These are phyloP conservation scores for Stictocephala bisonia DNA, from an alignment of 2,888 invertebrate genomes.

Conservation along the genomic window DNA sequence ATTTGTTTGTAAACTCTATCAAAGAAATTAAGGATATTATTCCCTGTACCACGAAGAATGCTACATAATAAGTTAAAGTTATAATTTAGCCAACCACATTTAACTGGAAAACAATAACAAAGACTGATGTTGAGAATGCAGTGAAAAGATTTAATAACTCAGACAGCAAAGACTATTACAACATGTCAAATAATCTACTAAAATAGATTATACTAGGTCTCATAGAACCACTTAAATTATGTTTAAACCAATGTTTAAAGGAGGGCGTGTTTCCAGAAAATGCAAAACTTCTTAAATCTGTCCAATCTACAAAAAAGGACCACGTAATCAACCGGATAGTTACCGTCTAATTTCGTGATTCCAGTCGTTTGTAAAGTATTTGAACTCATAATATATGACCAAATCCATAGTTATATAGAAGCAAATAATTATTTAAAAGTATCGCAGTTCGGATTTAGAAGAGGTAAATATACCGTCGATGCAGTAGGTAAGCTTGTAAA, in stretches of 20 bases:
- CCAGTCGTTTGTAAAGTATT: background rate
- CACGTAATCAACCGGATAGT: background rate
- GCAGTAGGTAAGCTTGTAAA: background rate
- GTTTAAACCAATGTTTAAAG: background rate
- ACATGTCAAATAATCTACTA: background rate
- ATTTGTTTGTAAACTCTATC: too few relatives aligned
- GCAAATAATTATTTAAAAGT: background rate
- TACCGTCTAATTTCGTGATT: too few relatives aligned
- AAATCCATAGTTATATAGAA: background rate
- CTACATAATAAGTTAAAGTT: too few relatives aligned
- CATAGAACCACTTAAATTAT: background rate
- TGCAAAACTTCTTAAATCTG: background rate
- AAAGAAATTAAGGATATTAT: too few relatives aligned
- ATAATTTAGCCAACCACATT: too few relatives aligned
- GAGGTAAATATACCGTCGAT: background rate
- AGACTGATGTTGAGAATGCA: background rate
- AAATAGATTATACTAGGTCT: background rate
- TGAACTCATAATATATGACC: background rate
- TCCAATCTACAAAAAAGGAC: slow-evolving; percentile 1
- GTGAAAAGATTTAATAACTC: background rate
- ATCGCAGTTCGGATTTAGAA: background rate
- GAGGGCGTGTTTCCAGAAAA: background rate
- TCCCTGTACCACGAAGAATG: too few relatives aligned
- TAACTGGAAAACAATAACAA: background rate
- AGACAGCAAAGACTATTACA: background rate